A percentile compares a stretch with the other conserved stretches of the same genome.
phyloP scores from a whole-genome alignment of 2,113 vertebrate genomes.

The Climacteris rufus region DNA sequence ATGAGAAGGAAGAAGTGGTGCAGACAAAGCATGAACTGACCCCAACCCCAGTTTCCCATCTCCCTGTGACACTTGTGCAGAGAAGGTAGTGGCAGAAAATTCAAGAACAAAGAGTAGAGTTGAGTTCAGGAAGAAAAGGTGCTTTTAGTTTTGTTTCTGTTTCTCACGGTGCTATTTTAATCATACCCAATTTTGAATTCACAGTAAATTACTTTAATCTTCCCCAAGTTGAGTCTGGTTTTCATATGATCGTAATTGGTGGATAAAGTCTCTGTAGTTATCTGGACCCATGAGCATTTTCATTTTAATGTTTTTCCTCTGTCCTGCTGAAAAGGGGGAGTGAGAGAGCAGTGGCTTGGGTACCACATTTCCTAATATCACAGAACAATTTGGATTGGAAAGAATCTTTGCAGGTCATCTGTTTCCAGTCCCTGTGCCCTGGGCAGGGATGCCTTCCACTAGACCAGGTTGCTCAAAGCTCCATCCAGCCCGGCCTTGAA shows the following conservation, averaged over 20 bases:
- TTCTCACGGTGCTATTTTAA: not conserved
- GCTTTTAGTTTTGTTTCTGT: not conserved
- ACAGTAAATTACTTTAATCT: not conserved
- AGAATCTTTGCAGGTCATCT: not conserved
- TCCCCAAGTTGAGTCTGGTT: not conserved
- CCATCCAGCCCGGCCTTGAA: not conserved
- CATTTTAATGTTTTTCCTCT: not conserved
- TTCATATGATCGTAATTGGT: not conserved
- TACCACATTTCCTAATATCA: not conserved
- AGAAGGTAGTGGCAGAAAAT: not conserved
- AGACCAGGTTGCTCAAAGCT: not conserved
- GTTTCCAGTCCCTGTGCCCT: not conserved
- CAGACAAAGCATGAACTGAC: fast-evolving
- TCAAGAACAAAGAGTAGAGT: not conserved
- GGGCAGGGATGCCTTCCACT: not conserved
- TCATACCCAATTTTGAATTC: not conserved
- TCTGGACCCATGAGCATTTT: not conserved
- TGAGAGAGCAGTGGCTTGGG: not conserved
- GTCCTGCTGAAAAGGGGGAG: not conserved
- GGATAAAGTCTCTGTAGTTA: not conserved
- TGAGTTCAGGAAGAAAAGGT: not conserved
- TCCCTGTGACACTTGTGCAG: not conserved
- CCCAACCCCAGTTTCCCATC: not conserved
- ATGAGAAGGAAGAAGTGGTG: not conserved
- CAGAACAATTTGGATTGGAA: not conserved